These are phyloP conservation scores for Trochalopteron elliotii DNA, from an alignment of 2,113 vertebrate species.

Conservation along the genomic window DNA sequence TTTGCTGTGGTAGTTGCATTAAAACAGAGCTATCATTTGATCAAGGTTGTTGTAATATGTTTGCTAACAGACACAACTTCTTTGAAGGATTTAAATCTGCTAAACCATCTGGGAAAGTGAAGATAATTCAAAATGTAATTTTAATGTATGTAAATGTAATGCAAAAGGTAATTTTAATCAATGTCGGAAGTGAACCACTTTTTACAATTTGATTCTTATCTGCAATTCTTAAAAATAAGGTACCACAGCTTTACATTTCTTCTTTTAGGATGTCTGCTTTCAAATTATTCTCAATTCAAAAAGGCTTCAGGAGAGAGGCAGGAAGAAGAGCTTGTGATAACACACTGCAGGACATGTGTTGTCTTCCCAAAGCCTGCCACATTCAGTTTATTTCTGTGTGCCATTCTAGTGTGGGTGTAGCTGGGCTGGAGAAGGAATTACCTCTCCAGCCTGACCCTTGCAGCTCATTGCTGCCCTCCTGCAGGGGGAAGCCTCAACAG, in stretches of 20 bases:
- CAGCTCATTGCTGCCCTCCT: not conserved
- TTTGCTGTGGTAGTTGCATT: not conserved
- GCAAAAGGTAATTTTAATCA: constrained; percentile 22
- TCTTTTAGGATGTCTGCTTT: not conserved
- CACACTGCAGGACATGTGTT: accelerated
- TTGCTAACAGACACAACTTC: not conserved
- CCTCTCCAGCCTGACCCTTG: not conserved
- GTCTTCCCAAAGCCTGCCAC: not conserved
- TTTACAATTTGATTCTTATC: not conserved
- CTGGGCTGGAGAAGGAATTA: not conserved
- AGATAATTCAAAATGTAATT: constrained; percentile 12
- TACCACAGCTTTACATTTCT: not conserved
- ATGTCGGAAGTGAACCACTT: not conserved
- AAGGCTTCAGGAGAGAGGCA: not conserved
- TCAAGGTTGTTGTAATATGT: not conserved
- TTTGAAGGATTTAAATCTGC: constrained; percentile 3
- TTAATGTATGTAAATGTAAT: constrained; percentile 24
- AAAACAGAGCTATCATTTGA: not conserved
- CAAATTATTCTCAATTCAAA: not conserved
- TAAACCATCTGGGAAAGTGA: constrained; percentile 15
- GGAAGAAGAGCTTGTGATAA: not conserved
- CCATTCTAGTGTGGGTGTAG: not conserved
- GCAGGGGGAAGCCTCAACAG: not conserved
- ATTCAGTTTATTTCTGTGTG: not conserved
- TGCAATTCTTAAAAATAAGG: not conserved